These are phyloP conservation scores for Drosophila obscura DNA, from an alignment of 1,140 invertebrate genomes.

Conservation along the genomic window DNA sequence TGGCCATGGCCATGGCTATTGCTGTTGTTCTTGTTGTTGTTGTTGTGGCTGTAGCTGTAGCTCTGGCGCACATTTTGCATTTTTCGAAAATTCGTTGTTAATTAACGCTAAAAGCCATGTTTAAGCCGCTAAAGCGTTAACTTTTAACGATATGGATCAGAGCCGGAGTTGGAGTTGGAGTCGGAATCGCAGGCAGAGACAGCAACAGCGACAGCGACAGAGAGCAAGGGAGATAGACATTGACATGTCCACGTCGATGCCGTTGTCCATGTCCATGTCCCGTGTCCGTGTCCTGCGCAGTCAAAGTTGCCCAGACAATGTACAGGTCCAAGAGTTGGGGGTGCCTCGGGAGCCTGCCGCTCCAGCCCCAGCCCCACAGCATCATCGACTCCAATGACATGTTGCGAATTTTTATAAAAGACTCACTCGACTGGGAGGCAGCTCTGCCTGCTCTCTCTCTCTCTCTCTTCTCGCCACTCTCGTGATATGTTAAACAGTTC, in stretches of 20 bases:
- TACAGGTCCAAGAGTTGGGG: slow-evolving; percentile 43
- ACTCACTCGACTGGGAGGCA: slow-evolving; percentile 61
- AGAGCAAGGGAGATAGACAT: slow-evolving; percentile 49
- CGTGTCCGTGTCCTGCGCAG: slow-evolving; percentile 69
- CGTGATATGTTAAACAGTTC: slow-evolving; percentile 81
- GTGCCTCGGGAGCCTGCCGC: slow-evolving; percentile 46
- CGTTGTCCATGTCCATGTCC: slow-evolving; percentile 41
- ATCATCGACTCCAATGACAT: slow-evolving; percentile 71
- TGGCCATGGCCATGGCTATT: too few relatives aligned
- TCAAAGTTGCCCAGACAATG: slow-evolving; percentile 61
- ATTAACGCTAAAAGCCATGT: slow-evolving; percentile 83
- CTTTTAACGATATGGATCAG: slow-evolving; percentile 78
- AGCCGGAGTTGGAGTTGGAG: slow-evolving; percentile 12
- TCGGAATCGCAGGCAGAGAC: slow-evolving; percentile 6
- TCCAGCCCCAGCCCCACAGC: slow-evolving; percentile 22
- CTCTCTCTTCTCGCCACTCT: slow-evolving; percentile 4
- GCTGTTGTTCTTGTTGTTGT: too few relatives aligned
- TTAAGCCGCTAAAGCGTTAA: slow-evolving; percentile 80
- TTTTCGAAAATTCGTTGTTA: slow-evolving; percentile 78
- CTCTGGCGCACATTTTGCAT: slow-evolving; percentile 59
- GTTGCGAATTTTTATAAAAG: slow-evolving; percentile 82
- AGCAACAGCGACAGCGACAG: slow-evolving; percentile 9
- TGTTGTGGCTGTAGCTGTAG: not conserved
- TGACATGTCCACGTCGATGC: slow-evolving; percentile 73
- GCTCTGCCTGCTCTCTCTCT: not conserved